These are phyloP conservation scores for Spilogale gracilis DNA, from an alignment of 2,113 vertebrate genomes.

Conservation along the genomic window DNA sequence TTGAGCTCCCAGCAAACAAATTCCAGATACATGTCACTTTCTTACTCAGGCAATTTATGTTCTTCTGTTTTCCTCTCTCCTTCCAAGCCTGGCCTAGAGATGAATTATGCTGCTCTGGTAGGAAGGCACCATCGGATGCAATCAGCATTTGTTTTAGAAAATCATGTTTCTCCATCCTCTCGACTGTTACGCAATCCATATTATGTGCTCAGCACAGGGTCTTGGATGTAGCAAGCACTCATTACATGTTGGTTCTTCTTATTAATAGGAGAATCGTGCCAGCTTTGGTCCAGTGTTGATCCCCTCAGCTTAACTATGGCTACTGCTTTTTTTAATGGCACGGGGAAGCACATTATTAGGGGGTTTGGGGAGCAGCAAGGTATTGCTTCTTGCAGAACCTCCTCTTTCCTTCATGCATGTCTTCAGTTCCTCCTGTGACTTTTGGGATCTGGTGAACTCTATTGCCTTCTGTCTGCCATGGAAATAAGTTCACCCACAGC, in stretches of 20 bases:
- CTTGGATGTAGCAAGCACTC: background rate
- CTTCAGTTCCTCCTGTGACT: slow-evolving; percentile 33
- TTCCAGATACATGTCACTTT: background rate
- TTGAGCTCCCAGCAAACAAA: slow-evolving; percentile 23
- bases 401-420: background rate
- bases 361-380: background rate
- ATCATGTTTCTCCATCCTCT: background rate
- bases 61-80: background rate
- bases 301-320: background rate
- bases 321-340: background rate
- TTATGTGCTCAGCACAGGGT: background rate
- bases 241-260: background rate
- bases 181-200: background rate
- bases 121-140: slow-evolving; percentile 24
- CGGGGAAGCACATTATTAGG: background rate
- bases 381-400: background rate
- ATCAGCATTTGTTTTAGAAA: slow-evolving; percentile 34
- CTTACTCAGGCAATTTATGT: background rate
- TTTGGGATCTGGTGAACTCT: background rate
- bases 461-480: background rate
- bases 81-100: background rate
- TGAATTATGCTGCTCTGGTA: background rate
- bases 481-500: background rate
- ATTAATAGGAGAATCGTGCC: background rate
- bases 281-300: background rate